These are phyloP conservation scores for Crenichthys baileyi DNA, from an alignment of 2,797 vertebrate genomes.

Conservation along the genomic window DNA sequence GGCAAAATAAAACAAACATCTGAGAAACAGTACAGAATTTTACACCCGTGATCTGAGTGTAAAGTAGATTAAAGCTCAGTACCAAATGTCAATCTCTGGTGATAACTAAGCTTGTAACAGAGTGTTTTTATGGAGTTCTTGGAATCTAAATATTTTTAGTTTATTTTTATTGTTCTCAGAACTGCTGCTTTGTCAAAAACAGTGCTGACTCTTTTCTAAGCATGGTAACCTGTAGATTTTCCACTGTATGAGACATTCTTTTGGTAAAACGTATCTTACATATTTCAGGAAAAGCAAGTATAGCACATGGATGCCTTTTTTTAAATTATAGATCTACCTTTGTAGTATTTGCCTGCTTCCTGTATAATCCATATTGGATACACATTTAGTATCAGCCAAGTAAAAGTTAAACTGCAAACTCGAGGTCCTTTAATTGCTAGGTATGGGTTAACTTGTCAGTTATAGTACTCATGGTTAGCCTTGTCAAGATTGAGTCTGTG, in stretches of 20 bases:
- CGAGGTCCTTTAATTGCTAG: neutral
- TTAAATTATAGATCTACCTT: neutral
- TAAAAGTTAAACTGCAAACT: neutral
- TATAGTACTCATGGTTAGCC: neutral
- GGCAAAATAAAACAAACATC: neutral
- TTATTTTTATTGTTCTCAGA: neutral
- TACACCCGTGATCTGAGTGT: neutral
- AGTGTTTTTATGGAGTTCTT: conserved; percentile 3
- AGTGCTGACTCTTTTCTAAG: neutral
- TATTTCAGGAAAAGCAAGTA: neutral
- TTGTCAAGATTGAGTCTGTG: neutral
- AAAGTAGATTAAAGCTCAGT: conserved; percentile 19
- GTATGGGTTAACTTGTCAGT: neutral
- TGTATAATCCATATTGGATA: neutral
- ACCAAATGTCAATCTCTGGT: conserved; percentile 15
- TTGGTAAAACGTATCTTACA: neutral
- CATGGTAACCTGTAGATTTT: too few species aligned
- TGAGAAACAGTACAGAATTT: conserved; percentile 7
- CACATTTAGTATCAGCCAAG: neutral
- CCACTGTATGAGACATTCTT: too few species aligned
- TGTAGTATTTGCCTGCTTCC: neutral
- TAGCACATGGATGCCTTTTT: neutral
- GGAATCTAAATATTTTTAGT: neutral
- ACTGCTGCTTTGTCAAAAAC: neutral
- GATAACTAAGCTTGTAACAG: conserved; percentile 5